A percentile compares a stretch with the other conserved stretches of the same genome.
These are phyloP conservation scores for Syndactyla subalaris DNA, from an alignment of 2,797 vertebrate genomes.

Conservation along the genomic window DNA sequence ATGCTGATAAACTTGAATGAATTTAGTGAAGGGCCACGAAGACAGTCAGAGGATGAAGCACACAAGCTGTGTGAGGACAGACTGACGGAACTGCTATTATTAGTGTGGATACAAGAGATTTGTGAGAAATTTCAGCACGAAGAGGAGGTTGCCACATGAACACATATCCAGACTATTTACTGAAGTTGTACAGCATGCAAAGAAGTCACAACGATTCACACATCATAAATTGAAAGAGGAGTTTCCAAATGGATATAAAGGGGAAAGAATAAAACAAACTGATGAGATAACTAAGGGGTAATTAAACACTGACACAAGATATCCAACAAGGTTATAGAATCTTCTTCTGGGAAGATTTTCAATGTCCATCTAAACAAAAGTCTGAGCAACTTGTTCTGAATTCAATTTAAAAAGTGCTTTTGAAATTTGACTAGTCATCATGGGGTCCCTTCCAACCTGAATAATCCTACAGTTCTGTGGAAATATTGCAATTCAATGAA, in stretches of 20 bases:
- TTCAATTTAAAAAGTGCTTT: not conserved
- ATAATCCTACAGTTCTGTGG: not conserved
- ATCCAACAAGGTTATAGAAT: not conserved
- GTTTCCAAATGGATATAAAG: not conserved
- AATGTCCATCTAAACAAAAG: not conserved
- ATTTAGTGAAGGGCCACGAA: not conserved
- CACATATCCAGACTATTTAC: not conserved
- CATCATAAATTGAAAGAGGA: not conserved
- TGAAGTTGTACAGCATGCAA: not conserved
- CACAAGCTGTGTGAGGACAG: not conserved
- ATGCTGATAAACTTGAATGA: not conserved
- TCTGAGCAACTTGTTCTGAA: not conserved
- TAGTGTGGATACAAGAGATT: not conserved
- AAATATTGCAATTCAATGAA: not conserved
- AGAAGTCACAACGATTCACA: not conserved
- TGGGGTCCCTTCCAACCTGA: not conserved
- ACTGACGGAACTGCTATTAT: not conserved
- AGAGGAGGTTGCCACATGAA: not conserved
- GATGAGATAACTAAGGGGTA: not conserved
- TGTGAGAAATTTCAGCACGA: not conserved
- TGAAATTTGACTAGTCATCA: not conserved
- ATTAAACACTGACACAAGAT: not conserved
- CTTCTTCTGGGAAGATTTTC: not conserved
- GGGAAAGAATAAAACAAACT: not conserved
- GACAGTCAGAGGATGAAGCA: not conserved